A percentile compares a stretch with the other conserved stretches of the same genome.
Conservation (phyloP, 1,140 invertebrate genomes). For the Megalonaias nervosa region DNA sequence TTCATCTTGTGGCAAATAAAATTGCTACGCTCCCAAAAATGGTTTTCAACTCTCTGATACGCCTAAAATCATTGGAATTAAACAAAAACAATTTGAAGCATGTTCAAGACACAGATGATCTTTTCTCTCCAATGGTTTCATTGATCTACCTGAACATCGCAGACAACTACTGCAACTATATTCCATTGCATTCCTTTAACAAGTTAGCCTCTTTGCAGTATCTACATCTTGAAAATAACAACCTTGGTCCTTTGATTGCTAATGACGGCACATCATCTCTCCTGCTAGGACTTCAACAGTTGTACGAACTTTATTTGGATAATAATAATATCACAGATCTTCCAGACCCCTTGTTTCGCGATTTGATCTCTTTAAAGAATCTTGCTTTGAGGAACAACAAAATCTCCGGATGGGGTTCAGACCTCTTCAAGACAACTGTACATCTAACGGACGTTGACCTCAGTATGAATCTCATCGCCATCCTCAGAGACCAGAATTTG, state of each 20-base stretch:
- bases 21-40: conserved; percentile 45
- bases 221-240: conserved; percentile 49
- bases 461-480: conserved; percentile 48
- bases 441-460: conserved; percentile 39
- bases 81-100: conserved; percentile 50
- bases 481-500: conserved; percentile 43
- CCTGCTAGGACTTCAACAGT: conserved; percentile 37
- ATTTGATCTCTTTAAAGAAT: conserved; percentile 31
- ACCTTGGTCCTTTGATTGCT: conserved; percentile 38
- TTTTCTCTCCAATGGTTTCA: conserved; percentile 35
- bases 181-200: conserved; percentile 40
- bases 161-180: conserved; percentile 38
- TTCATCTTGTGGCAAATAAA: conserved; percentile 46
- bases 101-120: conserved; percentile 28
- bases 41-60: conserved; percentile 42
- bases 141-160: conserved; percentile 48
- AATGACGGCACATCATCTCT: conserved; percentile 35
- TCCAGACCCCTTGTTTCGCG: conserved; percentile 38
- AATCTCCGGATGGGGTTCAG: conserved; percentile 43
- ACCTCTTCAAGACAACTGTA: conserved; percentile 38
- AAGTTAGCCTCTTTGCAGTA: conserved; percentile 34
- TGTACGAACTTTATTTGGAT: conserved; percentile 40
- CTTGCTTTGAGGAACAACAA: conserved; percentile 45
- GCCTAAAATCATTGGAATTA: conserved; percentile 45
- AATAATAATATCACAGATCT: conserved; percentile 42